Evolutionary conservation across 2,888 invertebrate genomes (phyloP).

Genomic region (Limnephilus auricula): DNA sequence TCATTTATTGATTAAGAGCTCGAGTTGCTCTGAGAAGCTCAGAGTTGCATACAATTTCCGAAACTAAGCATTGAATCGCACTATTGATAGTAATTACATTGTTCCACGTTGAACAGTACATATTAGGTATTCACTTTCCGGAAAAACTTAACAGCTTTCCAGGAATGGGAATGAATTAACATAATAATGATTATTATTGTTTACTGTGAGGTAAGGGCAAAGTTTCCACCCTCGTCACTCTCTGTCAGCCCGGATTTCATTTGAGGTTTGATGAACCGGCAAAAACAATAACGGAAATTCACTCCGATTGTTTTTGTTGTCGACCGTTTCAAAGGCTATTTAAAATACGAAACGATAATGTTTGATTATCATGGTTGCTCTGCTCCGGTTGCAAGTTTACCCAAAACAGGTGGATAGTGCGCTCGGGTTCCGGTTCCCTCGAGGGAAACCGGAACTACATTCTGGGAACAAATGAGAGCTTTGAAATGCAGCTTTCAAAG

Average conservation of each 20-base stretch:
- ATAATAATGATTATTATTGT: not conserved
- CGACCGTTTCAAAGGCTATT: not conserved
- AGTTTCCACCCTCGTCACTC: not conserved
- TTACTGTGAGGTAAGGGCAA: not conserved
- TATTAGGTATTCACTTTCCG: not conserved
- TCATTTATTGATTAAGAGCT: too few species aligned
- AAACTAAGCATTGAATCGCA: not conserved
- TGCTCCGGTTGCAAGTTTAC: not conserved
- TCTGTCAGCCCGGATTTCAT: not conserved
- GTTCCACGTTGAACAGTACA: not conserved
- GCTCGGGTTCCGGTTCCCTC: constrained; percentile 32
- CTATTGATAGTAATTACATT: not conserved
- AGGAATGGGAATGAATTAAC: not conserved
- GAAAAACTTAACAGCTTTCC: not conserved
- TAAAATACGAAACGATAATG: not conserved
- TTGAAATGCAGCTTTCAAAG: constrained; percentile 44
- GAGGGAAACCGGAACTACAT: constrained; percentile 30
- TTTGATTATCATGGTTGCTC: not conserved
- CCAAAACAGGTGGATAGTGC: constrained; percentile 28
- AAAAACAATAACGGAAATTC: not conserved
- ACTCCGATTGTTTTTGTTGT: not conserved
- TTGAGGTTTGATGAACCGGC: not conserved
- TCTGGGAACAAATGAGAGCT: constrained; percentile 45
- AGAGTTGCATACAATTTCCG: not conserved
- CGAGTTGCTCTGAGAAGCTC: too few species aligned